Evolutionary conservation across 2,797 vertebrate genomes (phyloP).

Genomic region (Rhinichthys osculus): DNA sequence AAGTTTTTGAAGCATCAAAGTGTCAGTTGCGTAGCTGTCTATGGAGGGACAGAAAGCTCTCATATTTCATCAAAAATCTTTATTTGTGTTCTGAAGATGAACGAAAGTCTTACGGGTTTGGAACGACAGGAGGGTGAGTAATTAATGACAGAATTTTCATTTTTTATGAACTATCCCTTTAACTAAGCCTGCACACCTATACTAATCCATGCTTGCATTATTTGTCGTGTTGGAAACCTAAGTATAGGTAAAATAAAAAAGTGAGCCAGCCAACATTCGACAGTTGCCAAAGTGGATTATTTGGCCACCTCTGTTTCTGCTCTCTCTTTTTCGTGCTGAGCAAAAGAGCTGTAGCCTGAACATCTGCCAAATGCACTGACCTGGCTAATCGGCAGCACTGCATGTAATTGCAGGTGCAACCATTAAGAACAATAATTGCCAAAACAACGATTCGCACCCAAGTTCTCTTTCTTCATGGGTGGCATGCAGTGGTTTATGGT

Average conservation of each 20-base stretch:
- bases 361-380: constrained; percentile 75
- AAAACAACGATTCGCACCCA: constrained; percentile 59
- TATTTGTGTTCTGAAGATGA: too few species aligned
- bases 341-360: constrained; percentile 66
- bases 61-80: too few species aligned
- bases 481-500: neutral
- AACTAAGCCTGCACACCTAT: neutral
- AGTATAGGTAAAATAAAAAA: constrained; percentile 48
- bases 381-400: constrained; percentile 71
- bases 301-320: constrained; percentile 65
- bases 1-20: too few species aligned
- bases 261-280: constrained; percentile 71
- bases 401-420: constrained; percentile 74
- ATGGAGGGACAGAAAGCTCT: too few species aligned
- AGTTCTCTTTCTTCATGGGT: constrained; percentile 16
- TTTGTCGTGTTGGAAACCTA: constrained; percentile 2
- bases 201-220: neutral
- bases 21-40: too few species aligned
- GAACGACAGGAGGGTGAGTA: too few species aligned
- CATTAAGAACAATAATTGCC: constrained; percentile 73
- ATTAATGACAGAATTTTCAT: too few species aligned
- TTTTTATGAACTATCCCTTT: too few species aligned
- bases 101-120: too few species aligned
- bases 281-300: constrained; percentile 76
- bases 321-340: constrained; percentile 59